These are phyloP conservation scores for Serilophus lunatus DNA, from an alignment of 2,113 vertebrate species.

Conservation along the genomic window DNA sequence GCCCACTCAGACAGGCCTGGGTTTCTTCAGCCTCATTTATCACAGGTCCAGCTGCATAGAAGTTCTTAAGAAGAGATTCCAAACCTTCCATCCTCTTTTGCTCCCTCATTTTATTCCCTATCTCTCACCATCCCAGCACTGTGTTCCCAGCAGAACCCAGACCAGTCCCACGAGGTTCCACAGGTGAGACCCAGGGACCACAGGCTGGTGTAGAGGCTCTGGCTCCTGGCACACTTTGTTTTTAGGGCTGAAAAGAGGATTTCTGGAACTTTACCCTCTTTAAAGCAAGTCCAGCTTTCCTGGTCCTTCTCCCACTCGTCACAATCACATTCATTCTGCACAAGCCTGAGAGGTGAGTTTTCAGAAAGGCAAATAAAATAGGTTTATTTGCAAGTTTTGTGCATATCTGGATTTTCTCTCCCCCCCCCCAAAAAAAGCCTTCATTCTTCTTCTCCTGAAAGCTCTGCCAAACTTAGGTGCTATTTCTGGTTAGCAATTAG, in stretches of 20 bases:
- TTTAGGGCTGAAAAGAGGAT: not conserved
- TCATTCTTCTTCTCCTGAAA: conserved; percentile 60
- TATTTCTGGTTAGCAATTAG: conserved; percentile 73
- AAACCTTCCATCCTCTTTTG: not conserved
- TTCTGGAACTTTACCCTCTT: not conserved
- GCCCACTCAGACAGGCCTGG: not conserved
- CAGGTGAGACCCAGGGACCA: not conserved
- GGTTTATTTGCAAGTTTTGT: conserved; percentile 12
- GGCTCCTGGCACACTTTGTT: not conserved
- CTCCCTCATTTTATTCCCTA: too few species aligned
- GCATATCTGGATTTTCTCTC: not conserved
- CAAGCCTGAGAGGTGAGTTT: not conserved
- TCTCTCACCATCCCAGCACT: rapidly evolving
- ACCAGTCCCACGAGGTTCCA: not conserved
- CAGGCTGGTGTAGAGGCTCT: not conserved
- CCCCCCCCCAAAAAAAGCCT: not conserved
- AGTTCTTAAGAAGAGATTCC: not conserved
- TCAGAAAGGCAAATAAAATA: not conserved
- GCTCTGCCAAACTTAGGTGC: conserved; percentile 63
- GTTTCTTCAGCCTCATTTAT: not conserved
- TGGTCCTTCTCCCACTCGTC: not conserved
- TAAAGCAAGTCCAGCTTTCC: not conserved
- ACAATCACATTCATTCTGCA: not conserved
- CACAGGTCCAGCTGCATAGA: not conserved
- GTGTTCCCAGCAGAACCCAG: not conserved